These are phyloP conservation scores for Amblyjoppa proteus DNA, from an alignment of 2,888 invertebrate species.

Conservation along the genomic window DNA sequence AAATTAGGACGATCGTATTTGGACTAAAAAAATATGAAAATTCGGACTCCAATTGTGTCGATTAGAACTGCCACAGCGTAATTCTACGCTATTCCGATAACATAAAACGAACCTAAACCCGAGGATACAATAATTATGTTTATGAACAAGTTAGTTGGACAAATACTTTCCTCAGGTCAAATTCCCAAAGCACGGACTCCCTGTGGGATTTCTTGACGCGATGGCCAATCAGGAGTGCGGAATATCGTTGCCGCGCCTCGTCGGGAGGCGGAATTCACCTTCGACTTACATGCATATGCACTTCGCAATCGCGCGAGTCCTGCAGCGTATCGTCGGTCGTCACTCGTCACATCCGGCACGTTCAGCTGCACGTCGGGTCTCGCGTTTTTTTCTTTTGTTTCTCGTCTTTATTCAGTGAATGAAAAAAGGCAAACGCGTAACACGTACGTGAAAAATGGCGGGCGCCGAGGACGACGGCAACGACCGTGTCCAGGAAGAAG, in stretches of 20 bases:
- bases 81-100: not conserved
- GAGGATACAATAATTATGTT: not conserved
- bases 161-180: not conserved
- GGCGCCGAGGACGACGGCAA: constrained; percentile 72
- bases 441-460: constrained; percentile 69
- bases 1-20: no score
- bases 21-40: no score
- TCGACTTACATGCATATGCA: not conserved
- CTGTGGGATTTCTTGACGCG: not conserved
- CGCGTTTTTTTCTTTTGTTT: constrained; percentile 5
- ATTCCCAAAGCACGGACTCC: not conserved
- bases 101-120: not conserved
- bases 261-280: not conserved
- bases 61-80: no score
- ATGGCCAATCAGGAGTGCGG: not conserved
- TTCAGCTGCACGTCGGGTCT: constrained; percentile 1
- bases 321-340: constrained; percentile 4
- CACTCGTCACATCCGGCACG: constrained; percentile 21
- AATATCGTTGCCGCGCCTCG: not conserved
- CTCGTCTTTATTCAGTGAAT: not conserved
- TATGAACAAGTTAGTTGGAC: not conserved
- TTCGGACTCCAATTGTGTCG: no score
- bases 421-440: constrained; percentile 33
- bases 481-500: constrained; percentile 59
- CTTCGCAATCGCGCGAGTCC: constrained; percentile 1